Conservation (phyloP, 2,113 vertebrate species). For the Dissostichus mawsoni region DNA sequence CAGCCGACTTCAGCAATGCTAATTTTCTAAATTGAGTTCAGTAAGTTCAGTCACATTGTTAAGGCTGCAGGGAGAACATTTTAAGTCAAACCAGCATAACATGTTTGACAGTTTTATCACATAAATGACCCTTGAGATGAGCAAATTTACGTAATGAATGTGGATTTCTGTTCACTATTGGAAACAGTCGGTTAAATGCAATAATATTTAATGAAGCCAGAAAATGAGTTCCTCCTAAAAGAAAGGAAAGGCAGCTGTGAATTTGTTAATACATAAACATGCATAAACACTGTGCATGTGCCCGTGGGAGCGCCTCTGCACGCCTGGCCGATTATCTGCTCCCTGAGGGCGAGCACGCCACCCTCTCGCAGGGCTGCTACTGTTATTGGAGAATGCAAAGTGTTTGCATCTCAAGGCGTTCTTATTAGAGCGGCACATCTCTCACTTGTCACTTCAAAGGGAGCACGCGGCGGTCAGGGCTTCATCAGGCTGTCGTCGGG, state of each 20-base stretch:
- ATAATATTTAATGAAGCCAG: not conserved
- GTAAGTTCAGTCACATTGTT: not conserved
- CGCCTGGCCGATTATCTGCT: conserved; percentile 30
- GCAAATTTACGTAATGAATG: conserved; percentile 20
- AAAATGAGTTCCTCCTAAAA: not conserved
- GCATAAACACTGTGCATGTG: not conserved
- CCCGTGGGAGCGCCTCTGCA: conserved; percentile 27
- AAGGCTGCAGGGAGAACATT: not conserved
- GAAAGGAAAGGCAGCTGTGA: not conserved
- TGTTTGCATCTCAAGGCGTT: conserved; percentile 69
- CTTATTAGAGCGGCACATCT: conserved; percentile 64
- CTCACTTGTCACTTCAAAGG: conserved; percentile 81
- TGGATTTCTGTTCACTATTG: not conserved
- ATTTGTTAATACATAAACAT: not conserved
- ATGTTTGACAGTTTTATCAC: not conserved
- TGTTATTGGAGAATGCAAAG: conserved; percentile 66
- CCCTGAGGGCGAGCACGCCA: conserved; percentile 39
- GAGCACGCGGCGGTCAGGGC: conserved; percentile 55
- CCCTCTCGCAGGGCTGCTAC: conserved; percentile 39
- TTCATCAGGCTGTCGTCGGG: conserved; percentile 70
- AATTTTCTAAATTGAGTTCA: not conserved
- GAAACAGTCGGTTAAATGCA: conserved; percentile 3
- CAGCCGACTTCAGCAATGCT: not conserved
- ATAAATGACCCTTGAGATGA: not conserved
- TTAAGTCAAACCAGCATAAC: conserved; percentile 4